Percentiles rank a stretch among this genome's conserved stretches.
Conservation (phyloP, 2,797 vertebrate genomes). For the Pseudopleuronectes americanus region DNA sequence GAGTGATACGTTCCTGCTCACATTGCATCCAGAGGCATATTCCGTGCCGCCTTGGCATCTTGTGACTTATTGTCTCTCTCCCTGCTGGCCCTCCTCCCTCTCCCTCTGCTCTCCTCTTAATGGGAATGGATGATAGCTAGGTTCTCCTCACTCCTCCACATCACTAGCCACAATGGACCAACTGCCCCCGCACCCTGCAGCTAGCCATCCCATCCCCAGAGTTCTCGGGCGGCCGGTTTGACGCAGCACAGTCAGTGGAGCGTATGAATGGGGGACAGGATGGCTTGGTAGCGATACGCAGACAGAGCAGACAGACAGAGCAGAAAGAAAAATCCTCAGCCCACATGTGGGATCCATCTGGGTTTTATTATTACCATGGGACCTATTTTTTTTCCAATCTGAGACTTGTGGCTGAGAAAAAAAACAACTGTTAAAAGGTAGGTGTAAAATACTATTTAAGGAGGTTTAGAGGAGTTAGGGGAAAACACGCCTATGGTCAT, state of each 20-base stretch:
- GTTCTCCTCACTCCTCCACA: conserved; percentile 48
- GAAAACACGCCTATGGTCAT: conserved; percentile 14
- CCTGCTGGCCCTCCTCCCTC: conserved; percentile 3
- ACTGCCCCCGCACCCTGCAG: conserved; percentile 29
- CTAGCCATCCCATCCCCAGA: conserved; percentile 14
- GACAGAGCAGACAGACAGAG: conserved; percentile 13
- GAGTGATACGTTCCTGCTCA: conserved; percentile 38
- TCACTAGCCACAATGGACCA: conserved; percentile 20
- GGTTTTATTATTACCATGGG: conserved; percentile 3
- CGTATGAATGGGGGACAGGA: conserved; percentile 55
- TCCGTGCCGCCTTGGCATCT: conserved; percentile 42
- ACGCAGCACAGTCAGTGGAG: conserved; percentile 45
- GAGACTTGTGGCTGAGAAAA: background rate
- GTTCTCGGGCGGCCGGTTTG: conserved; percentile 37
- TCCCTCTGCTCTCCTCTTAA: conserved; percentile 42
- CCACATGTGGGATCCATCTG: conserved; percentile 12
- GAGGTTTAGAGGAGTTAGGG: background rate
- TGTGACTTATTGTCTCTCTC: conserved; percentile 49
- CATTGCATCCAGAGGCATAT: conserved; percentile 23
- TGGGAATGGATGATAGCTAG: conserved; percentile 61
- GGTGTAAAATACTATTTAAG: background rate
- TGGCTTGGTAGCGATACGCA: conserved; percentile 31
- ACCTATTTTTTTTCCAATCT: background rate
- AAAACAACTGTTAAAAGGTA: background rate
- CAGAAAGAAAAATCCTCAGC: conserved; percentile 12